Evolutionary conservation across 2,113 vertebrate genomes (phyloP).

Genomic region (Dipodomys ordii): DNA sequence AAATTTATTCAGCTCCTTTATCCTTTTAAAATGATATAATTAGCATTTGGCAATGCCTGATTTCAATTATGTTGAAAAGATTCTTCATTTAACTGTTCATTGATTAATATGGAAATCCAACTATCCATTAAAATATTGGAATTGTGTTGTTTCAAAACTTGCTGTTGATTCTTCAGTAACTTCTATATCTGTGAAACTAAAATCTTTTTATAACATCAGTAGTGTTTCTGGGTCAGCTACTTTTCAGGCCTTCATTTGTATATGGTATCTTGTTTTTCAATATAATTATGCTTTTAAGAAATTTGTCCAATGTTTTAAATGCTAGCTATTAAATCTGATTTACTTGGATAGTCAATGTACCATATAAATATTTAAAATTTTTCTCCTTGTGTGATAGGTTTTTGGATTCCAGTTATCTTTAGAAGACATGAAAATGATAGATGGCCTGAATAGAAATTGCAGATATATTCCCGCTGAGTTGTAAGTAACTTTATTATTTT

Average conservation of each 20-base stretch:
- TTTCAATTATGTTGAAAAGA: no score
- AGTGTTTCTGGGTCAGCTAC: neutral
- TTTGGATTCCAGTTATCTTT: conserved; percentile 31
- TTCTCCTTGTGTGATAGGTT: neutral
- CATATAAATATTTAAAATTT: neutral
- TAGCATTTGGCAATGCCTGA: no score
- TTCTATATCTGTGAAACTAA: no score
- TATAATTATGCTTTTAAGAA: neutral
- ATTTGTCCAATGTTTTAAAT: neutral
- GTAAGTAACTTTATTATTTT: conserved; percentile 4
- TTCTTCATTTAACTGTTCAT: no score
- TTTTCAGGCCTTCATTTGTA: neutral
- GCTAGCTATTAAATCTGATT: neutral
- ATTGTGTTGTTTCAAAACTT: no score
- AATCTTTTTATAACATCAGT: neutral
- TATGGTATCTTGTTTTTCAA: neutral
- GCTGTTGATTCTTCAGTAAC: no score
- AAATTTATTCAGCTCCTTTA: no score
- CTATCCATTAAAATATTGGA: no score
- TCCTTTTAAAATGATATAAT: no score
- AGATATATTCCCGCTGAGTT: neutral
- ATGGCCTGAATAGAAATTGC: conserved; percentile 49
- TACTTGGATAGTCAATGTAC: neutral
- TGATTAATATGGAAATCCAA: no score
- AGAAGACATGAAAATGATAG: conserved; percentile 41